These are phyloP conservation scores for Dynastes hyllus DNA, from an alignment of 2,888 invertebrate genomes.

Conservation along the genomic window DNA sequence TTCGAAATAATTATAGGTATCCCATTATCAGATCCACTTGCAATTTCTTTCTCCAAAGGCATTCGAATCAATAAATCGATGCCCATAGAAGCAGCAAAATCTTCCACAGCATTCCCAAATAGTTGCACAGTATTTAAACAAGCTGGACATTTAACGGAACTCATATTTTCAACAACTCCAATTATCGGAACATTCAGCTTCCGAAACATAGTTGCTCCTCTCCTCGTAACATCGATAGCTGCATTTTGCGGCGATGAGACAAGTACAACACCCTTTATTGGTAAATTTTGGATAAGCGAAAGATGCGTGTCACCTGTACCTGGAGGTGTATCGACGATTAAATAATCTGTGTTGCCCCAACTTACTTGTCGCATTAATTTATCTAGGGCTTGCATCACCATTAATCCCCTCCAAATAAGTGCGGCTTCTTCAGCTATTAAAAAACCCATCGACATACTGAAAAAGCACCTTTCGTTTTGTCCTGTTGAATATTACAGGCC, in stretches of 20 bases:
- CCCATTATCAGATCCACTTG: constrained; percentile 82
- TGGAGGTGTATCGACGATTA: constrained; percentile 96
- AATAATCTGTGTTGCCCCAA: constrained; percentile 91
- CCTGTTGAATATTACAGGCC: constrained; percentile 21
- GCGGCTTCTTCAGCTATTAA: constrained; percentile 89
- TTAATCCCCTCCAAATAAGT: constrained; percentile 95
- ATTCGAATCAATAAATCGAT: constrained; percentile 81
- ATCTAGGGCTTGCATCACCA: constrained; percentile 97
- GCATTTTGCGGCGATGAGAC: constrained; percentile 95
- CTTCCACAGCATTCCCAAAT: constrained; percentile 80
- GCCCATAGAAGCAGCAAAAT: constrained; percentile 79
- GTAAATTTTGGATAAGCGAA: constrained; percentile 91
- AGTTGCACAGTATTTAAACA: constrained; percentile 83
- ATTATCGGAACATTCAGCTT: constrained; percentile 87
- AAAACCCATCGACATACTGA: constrained; percentile 96
- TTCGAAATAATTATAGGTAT: constrained; percentile 82
- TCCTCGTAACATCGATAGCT: constrained; percentile 87
- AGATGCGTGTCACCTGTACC: constrained; percentile 97
- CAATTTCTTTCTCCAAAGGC: constrained; percentile 82
- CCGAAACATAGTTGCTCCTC: constrained; percentile 91
- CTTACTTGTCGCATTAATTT: constrained; percentile 88
- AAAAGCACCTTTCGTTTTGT: constrained; percentile 56
- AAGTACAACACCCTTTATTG: constrained; percentile 88
- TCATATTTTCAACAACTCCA: constrained; percentile 96
- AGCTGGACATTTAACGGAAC: constrained; percentile 82